A percentile compares a stretch with the other conserved stretches of the same genome.
Evolutionary conservation across 2,888 invertebrate genomes (phyloP).

Genomic region (Bugulina stolonifera): DNA sequence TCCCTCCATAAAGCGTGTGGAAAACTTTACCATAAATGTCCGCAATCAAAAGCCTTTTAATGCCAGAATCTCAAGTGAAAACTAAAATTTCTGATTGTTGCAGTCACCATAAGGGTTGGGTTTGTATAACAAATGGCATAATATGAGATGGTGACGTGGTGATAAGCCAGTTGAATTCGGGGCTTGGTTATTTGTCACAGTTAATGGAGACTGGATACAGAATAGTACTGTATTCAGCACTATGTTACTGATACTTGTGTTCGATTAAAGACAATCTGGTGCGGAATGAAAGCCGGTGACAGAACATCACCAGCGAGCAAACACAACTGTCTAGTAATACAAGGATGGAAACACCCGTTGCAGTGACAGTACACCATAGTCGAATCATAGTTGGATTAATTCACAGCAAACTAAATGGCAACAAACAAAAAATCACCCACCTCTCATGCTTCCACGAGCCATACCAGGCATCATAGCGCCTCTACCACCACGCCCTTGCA

Average conservation of each 20-base stretch:
- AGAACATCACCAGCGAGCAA: neutral
- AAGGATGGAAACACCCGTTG: neutral
- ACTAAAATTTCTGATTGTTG: too few relatives aligned
- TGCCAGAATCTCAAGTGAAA: too few relatives aligned
- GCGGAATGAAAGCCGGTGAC: neutral
- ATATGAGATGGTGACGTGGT: too few relatives aligned
- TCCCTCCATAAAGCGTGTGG: too few relatives aligned
- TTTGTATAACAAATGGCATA: too few relatives aligned
- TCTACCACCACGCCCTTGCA: neutral
- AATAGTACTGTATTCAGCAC: neutral
- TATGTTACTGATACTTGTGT: conserved; percentile 15
- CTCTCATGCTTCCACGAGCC: neutral
- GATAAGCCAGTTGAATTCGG: neutral
- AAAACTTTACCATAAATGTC: too few relatives aligned
- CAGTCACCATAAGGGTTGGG: too few relatives aligned
- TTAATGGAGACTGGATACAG: conserved; percentile 8
- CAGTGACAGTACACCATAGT: conserved; percentile 20
- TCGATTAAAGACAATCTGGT: neutral
- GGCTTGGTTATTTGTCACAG: neutral
- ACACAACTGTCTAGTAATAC: neutral
- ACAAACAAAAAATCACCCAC: neutral
- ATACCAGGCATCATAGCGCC: conserved; percentile 3
- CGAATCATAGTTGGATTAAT: neutral
- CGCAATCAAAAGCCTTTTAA: too few relatives aligned
- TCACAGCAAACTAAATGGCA: neutral